Conservation (phyloP, 2,113 vertebrate species). For the Actinemys pallida region DNA sequence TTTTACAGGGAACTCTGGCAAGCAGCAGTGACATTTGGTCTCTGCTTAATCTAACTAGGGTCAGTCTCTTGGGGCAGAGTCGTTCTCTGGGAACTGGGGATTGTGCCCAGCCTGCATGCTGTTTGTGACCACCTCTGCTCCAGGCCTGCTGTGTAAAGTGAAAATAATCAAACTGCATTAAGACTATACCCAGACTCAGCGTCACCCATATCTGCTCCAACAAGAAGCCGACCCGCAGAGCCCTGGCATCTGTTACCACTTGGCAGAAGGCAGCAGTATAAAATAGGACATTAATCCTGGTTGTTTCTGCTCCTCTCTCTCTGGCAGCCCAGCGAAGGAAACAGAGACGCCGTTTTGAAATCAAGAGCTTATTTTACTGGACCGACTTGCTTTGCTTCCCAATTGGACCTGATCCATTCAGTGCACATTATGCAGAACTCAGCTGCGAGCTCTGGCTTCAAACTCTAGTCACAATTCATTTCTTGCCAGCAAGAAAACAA, state of each 20-base stretch:
- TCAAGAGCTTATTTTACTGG: slow-evolving; percentile 61
- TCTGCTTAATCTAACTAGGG: neutral
- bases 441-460: neutral
- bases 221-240: neutral
- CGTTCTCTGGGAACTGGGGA: neutral
- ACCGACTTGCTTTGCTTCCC: slow-evolving; percentile 40
- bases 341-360: neutral
- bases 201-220: neutral
- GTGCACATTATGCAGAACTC: neutral
- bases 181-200: neutral
- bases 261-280: neutral
- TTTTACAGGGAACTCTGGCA: neutral
- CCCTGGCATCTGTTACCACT: neutral
- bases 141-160: neutral
- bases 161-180: neutral
- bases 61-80: neutral
- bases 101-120: neutral
- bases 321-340: neutral
- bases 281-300: neutral
- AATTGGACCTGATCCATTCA: neutral
- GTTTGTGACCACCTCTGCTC: neutral
- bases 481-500: slow-evolving; percentile 80
- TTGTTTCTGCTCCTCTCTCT: neutral
- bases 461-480: slow-evolving; percentile 8
- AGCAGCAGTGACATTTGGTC: neutral